phyloP scores from a whole-genome alignment of 53 echinoderm and acorn worm genomes.

The Luidia sarsii region DNA sequence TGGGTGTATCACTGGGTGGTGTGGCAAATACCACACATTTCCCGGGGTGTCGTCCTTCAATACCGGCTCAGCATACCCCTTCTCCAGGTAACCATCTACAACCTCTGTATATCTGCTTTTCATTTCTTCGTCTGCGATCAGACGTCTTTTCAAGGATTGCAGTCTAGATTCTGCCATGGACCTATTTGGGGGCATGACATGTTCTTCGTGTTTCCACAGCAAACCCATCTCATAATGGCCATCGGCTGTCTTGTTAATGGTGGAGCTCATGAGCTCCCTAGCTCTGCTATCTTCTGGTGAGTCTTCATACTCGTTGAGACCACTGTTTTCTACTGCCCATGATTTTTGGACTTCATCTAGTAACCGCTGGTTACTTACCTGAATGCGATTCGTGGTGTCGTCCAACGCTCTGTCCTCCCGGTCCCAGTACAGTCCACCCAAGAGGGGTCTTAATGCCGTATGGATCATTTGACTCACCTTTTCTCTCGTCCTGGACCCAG shows the following conservation, averaged over 20 bases:
- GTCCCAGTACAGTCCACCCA: slow-evolving; percentile 63
- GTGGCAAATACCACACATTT: slow-evolving; percentile 66
- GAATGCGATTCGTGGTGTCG: slow-evolving; percentile 33
- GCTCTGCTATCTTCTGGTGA: slow-evolving; percentile 48
- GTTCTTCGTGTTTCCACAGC: slow-evolving; percentile 42
- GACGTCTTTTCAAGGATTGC: slow-evolving; percentile 22
- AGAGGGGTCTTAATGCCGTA: slow-evolving; percentile 58
- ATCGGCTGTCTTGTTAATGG: slow-evolving; percentile 26
- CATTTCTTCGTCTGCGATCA: slow-evolving; percentile 11
- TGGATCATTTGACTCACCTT: slow-evolving; percentile 50
- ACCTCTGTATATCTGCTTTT: background rate
- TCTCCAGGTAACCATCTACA: slow-evolving; percentile 8
- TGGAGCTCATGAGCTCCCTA: slow-evolving; percentile 33
- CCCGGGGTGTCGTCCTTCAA: background rate
- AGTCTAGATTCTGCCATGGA: slow-evolving; percentile 44
- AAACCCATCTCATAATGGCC: slow-evolving; percentile 67
- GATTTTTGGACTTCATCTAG: slow-evolving; percentile 59
- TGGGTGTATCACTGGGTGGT: slow-evolving; percentile 58
- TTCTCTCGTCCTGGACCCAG: slow-evolving; percentile 56
- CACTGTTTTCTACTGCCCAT: slow-evolving; percentile 60
- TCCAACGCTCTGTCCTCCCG: slow-evolving; percentile 34
- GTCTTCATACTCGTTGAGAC: slow-evolving; percentile 40
- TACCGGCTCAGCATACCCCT: slow-evolving; percentile 52
- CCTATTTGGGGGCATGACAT: slow-evolving; percentile 36
- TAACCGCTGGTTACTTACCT: slow-evolving; percentile 55